Conservation (phyloP, 2,888 invertebrate species). For the Serripes groenlandicus region DNA sequence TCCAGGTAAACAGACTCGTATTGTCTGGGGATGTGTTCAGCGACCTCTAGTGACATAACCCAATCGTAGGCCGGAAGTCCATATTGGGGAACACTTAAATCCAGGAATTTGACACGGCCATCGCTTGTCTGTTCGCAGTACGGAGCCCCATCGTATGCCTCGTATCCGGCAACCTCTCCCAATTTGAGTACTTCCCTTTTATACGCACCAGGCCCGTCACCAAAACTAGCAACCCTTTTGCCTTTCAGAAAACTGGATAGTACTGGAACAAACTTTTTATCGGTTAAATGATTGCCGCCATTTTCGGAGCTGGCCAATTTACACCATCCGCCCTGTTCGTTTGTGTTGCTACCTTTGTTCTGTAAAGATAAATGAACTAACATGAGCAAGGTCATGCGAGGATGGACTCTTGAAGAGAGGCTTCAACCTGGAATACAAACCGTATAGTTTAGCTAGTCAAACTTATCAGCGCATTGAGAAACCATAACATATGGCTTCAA, state of each 20-base stretch:
- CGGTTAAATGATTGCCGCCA: slow-evolving; percentile 50
- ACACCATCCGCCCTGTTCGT: slow-evolving; percentile 52
- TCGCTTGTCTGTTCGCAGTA: slow-evolving; percentile 62
- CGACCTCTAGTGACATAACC: slow-evolving; percentile 71
- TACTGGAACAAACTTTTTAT: slow-evolving; percentile 34
- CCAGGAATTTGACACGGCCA: slow-evolving; percentile 65
- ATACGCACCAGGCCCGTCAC: slow-evolving; percentile 71
- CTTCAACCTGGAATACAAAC: no score
- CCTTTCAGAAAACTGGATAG: slow-evolving; percentile 49
- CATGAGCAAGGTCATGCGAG: no score
- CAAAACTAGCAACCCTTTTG: slow-evolving; percentile 65
- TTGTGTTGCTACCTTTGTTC: slow-evolving; percentile 6
- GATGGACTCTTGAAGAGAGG: no score
- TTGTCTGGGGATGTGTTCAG: slow-evolving; percentile 66
- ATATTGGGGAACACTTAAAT: slow-evolving; percentile 70
- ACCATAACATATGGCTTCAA: no score
- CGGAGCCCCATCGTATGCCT: slow-evolving; percentile 68
- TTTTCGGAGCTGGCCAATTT: slow-evolving; percentile 42
- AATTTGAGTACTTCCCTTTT: slow-evolving; percentile 62
- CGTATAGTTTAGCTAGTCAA: no score
- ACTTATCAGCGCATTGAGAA: no score
- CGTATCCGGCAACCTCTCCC: slow-evolving; percentile 46
- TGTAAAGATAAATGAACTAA: neutral
- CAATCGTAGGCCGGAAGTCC: slow-evolving; percentile 70
- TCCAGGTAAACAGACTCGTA: slow-evolving; percentile 61